phyloP scores from a whole-genome alignment of 2,113 vertebrate species.

The Protobothrops flavoviridis region DNA sequence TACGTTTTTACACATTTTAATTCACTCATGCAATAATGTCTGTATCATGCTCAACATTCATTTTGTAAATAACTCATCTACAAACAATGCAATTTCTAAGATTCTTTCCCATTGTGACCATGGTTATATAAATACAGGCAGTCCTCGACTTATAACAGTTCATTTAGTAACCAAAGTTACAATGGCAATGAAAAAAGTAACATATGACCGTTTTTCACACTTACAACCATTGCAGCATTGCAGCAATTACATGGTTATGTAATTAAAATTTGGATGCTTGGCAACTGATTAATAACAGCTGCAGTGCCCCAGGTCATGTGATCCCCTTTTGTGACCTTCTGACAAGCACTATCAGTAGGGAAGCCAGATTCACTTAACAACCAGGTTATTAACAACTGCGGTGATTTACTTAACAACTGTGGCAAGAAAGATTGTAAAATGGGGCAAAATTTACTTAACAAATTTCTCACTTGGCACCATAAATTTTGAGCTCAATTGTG shows the following conservation, averaged over 20 bases:
- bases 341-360: no score
- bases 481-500: no score
- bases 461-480: no score
- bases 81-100: neutral
- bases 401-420: no score
- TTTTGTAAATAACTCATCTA: neutral
- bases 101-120: neutral
- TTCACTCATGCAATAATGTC: neutral
- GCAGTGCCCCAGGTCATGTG: neutral
- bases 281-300: neutral
- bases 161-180: neutral
- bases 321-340: no score
- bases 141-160: neutral
- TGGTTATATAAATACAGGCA: neutral
- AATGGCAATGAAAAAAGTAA: neutral
- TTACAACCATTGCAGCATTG: neutral
- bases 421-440: no score
- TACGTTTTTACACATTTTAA: neutral
- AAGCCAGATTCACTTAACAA: no score
- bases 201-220: neutral
- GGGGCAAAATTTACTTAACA: no score
- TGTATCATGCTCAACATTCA: neutral
- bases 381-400: no score
- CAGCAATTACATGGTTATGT: neutral
- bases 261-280: neutral